Conservation (phyloP, 2,888 invertebrate species). For the Thelaira solivaga region DNA sequence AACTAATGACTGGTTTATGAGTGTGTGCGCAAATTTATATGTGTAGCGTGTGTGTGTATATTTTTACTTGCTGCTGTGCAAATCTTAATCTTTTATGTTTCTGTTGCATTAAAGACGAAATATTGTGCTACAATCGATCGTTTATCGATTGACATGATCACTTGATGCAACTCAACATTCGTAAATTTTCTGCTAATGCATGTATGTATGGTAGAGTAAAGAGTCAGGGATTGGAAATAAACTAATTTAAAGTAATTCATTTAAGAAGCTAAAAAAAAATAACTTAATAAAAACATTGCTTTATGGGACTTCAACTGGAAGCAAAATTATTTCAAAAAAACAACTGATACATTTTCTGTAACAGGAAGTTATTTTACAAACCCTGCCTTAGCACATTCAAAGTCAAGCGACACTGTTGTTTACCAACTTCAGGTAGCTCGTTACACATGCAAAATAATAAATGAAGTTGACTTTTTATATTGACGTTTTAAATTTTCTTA, state of each 20-base stretch:
- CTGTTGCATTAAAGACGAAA: slow-evolving; percentile 46
- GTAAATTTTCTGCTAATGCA: slow-evolving; percentile 40
- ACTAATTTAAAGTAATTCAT: too few species aligned
- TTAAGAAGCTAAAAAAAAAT: too few species aligned
- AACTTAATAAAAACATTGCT: too few species aligned
- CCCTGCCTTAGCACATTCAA: slow-evolving; percentile 20
- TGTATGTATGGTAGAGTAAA: slow-evolving; percentile 8
- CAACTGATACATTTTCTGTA: too few species aligned
- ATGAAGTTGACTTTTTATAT: slow-evolving; percentile 60
- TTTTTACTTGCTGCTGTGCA: background rate
- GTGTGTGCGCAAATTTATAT: background rate
- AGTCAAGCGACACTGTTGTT: slow-evolving; percentile 1
- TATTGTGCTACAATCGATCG: slow-evolving; percentile 68
- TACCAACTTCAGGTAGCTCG: slow-evolving; percentile 45
- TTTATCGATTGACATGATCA: slow-evolving; percentile 71
- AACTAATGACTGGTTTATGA: background rate
- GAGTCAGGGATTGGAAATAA: too few species aligned
- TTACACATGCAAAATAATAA: slow-evolving; percentile 58
- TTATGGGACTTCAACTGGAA: too few species aligned
- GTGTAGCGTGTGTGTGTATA: background rate
- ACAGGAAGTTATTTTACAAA: background rate
- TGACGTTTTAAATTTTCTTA: slow-evolving; percentile 53
- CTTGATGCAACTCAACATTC: slow-evolving; percentile 54
- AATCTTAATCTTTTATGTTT: slow-evolving; percentile 4
- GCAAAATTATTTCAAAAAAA: too few species aligned